Evolutionary conservation across 1,140 invertebrate genomes (phyloP).

Genomic region (Chrysopa pallens): DNA sequence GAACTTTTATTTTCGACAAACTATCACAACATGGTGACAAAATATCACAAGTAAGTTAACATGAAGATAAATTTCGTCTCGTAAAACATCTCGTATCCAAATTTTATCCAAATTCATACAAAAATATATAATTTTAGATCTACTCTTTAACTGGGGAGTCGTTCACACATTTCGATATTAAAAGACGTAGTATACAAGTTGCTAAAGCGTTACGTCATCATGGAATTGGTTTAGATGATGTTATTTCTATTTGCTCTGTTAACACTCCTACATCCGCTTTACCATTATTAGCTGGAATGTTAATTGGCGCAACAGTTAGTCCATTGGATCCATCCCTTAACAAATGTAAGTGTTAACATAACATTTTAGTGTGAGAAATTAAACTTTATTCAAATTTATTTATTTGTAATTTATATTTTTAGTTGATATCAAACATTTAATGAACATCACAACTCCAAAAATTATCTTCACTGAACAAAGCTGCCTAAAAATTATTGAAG

Average conservation of each 20-base stretch:
- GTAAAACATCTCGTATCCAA: no score
- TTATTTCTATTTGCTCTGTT: neutral
- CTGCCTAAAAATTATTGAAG: constrained; percentile 6
- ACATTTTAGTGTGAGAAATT: no score
- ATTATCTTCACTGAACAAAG: constrained; percentile 17
- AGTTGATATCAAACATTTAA: constrained; percentile 12
- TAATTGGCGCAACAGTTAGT: neutral
- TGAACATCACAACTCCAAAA: constrained; percentile 19
- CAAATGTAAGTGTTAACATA: neutral
- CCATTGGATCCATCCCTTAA: constrained; percentile 1
- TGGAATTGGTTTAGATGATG: constrained; percentile 1
- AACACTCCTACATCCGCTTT: constrained; percentile 1
- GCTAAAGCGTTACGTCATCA: neutral
- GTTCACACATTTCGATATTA: neutral
- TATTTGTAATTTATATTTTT: neutral
- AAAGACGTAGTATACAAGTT: neutral
- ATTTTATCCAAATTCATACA: no score
- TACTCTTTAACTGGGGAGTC: neutral
- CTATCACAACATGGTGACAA: no score
- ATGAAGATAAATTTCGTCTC: no score
- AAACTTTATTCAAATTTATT: no score
- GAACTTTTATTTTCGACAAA: no score
- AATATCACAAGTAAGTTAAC: no score
- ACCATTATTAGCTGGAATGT: neutral
- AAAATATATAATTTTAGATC: no score